Percentiles rank a stretch among this genome's conserved stretches.
phyloP scores from a whole-genome alignment of 2,113 vertebrate species.

The Gnathonemus longibarbis region DNA sequence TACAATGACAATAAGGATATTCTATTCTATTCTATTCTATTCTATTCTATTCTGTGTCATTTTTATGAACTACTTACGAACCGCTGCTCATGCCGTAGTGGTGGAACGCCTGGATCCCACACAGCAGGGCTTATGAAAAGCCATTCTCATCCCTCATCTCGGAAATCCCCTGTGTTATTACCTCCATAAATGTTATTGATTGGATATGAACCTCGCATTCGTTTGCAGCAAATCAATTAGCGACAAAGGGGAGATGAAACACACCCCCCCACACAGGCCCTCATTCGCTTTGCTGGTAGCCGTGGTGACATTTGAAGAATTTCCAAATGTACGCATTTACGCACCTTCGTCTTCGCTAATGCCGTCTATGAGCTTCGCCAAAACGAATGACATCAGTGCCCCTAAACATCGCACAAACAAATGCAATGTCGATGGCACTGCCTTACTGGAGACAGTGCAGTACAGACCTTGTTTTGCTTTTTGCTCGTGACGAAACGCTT shows the following conservation, averaged over 20 bases:
- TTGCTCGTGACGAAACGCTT: background rate
- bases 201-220: constrained; percentile 29
- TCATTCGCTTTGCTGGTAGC: background rate
- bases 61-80: background rate
- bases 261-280: background rate
- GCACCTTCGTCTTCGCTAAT: background rate
- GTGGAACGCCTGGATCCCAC: background rate
- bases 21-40: background rate
- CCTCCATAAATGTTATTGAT: constrained; percentile 40
- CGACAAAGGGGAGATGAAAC: constrained; percentile 17
- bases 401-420: background rate
- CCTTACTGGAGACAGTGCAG: background rate
- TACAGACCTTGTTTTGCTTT: background rate
- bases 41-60: too few species aligned
- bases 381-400: background rate
- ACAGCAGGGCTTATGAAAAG: background rate
- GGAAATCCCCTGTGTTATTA: constrained; percentile 29
- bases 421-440: background rate
- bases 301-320: background rate
- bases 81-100: background rate
- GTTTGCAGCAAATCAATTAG: constrained; percentile 31
- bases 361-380: background rate
- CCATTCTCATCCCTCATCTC: background rate
- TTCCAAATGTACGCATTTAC: background rate
- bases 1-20: background rate